A percentile compares a stretch with the other conserved stretches of the same genome.
These are phyloP conservation scores for Nesometra sesokonis DNA, from an alignment of 35 echinoderm and acorn worm species.

Conservation along the genomic window DNA sequence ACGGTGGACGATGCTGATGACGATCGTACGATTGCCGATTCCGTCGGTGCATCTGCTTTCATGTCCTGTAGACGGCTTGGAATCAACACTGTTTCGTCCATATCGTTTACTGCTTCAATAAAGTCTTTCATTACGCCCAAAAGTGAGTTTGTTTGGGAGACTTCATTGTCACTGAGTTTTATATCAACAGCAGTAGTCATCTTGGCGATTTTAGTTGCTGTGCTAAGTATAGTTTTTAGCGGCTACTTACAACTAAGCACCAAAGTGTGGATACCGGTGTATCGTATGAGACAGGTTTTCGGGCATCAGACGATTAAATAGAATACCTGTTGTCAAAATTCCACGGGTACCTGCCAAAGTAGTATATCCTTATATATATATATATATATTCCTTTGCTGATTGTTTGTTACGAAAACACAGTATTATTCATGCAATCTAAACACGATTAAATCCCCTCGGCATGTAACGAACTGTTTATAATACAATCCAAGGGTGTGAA, in stretches of 20 bases:
- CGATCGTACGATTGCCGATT: background rate
- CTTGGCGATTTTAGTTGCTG: background rate
- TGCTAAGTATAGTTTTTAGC: too few relatives aligned
- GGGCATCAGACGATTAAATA: too few relatives aligned
- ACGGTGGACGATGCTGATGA: background rate
- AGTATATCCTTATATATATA: background rate
- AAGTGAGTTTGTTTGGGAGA: slow-evolving; percentile 36
- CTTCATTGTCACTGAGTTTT: slow-evolving; percentile 24
- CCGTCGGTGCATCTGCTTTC: slow-evolving; percentile 23
- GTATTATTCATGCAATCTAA: background rate
- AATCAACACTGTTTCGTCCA: slow-evolving; percentile 94
- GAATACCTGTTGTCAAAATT: background rate
- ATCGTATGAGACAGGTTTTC: too few relatives aligned
- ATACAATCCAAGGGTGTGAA: background rate
- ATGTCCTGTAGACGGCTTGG: slow-evolving; percentile 87
- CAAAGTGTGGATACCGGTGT: too few relatives aligned
- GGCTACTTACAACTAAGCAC: too few relatives aligned
- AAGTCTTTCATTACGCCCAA: slow-evolving; percentile 90
- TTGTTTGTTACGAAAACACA: background rate
- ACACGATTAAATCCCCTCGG: too few relatives aligned
- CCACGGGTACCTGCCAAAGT: background rate
- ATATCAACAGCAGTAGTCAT: slow-evolving; percentile 4
- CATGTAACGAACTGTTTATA: background rate
- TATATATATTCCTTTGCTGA: background rate
- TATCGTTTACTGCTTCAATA: slow-evolving; percentile 91